A percentile compares a stretch with the other conserved stretches of the same genome.
Conservation (phyloP, 2,113 vertebrate species). For the Prunella himalayana region DNA sequence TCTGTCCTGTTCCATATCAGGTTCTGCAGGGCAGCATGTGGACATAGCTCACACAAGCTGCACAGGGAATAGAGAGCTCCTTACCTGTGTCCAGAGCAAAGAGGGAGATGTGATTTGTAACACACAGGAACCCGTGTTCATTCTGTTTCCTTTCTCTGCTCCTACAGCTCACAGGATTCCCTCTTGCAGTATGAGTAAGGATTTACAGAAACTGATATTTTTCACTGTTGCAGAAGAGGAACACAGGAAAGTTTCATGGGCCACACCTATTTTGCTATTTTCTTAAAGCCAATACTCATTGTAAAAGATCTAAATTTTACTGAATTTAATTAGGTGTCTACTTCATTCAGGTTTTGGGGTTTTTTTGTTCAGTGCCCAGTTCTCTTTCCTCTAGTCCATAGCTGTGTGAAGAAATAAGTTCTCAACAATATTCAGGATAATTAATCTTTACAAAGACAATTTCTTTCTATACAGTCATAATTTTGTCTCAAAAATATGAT, state of each 20-base stretch:
- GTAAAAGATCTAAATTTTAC: neutral
- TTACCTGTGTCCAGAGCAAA: neutral
- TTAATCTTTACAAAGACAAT: neutral
- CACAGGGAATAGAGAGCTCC: neutral
- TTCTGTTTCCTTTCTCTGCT: neutral
- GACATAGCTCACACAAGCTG: neutral
- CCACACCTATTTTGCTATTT: neutral
- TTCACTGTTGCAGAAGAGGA: neutral
- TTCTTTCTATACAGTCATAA: neutral
- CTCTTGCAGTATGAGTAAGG: neutral
- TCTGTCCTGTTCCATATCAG: neutral
- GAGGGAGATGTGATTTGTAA: neutral
- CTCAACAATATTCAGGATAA: neutral
- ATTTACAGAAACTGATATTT: neutral
- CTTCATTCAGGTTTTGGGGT: neutral
- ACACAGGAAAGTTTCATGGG: neutral
- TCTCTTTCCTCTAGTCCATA: neutral
- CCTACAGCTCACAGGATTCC: neutral
- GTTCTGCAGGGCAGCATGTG: neutral
- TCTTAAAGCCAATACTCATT: neutral
- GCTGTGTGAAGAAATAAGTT: neutral
- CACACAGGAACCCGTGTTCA: neutral
- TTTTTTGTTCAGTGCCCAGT: neutral
- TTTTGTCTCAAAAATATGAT: neutral
- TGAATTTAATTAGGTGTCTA: neutral